Evolutionary conservation across 1,140 invertebrate genomes (phyloP), one percentile per base, ranked within the genome.

Genomic region (Zaprionus kolodkinae): DNA sequence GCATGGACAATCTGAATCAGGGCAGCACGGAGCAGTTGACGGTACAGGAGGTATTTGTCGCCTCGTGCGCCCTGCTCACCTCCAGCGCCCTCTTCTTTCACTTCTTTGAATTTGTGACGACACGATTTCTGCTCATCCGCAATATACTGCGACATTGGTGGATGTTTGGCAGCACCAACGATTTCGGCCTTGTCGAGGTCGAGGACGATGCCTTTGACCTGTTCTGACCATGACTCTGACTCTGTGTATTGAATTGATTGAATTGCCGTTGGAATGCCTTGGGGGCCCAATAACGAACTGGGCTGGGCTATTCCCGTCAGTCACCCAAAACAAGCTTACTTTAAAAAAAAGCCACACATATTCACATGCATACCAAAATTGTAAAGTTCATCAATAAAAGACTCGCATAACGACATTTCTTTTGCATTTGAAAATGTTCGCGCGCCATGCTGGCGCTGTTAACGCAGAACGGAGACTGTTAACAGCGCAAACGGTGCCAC

Each of bases 111-210:
- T 92, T 91, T 56, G 78, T 88, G 48, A 90, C 91, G 9, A 92
- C 85, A 6, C 91, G 91, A 9, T 81, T 80, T 12, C 57, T 92
- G 10, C 62, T 92, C 12, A 88, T 92, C 40, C 78, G 88, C 6
- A 92, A 90, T 35, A 89, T 92, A 48, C 52, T 92, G 59, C 71
- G 85, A 6, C 91, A 92, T 52, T 92, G 91, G 91, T 92, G 91
- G 91, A 80, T 87, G 78, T 92, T 92, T 55, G 91, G 91, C 50
- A 90, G 83, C 65, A 79, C 85, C 13, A 81, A 75, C 17, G 85
- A 92, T 63, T 92, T 78, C 79, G 59, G 84, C 6, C 60, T 89
- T 9, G 62, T 92, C 1, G 86, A 92, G 65, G 54, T 88, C 38
- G 86, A 91, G 43, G 88, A 90, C 52, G 91, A 91, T 36, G 38